These are phyloP conservation scores for Umimayanthus chanpuru DNA, from an alignment of 92 coral and sea anemone genomes.

Conservation along the genomic window DNA sequence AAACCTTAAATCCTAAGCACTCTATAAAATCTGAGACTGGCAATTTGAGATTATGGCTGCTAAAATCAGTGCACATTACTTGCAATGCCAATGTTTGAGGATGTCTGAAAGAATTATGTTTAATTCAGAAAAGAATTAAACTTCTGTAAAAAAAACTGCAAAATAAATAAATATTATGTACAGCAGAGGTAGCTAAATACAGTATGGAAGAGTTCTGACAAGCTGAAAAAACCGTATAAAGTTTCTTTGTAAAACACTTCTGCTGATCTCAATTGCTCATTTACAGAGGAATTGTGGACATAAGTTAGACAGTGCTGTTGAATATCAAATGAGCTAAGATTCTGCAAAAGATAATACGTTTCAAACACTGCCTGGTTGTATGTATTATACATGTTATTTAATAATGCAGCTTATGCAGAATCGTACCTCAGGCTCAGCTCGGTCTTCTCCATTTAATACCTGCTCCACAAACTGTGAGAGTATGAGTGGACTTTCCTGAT, in stretches of 20 bases:
- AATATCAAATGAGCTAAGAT: too few species aligned
- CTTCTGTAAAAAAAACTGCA: conserved; percentile 3
- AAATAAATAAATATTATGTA: not conserved
- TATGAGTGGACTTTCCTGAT: not conserved
- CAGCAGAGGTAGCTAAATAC: conserved; percentile 1
- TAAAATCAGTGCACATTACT: conserved; percentile 12
- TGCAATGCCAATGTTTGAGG: conserved; percentile 14
- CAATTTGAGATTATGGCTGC: conserved; percentile 14
- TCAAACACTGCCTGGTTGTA: too few species aligned
- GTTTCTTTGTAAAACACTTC: too few species aligned
- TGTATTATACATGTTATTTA: too few species aligned
- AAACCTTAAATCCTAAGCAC: conserved; percentile 13
- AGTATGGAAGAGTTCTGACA: not conserved
- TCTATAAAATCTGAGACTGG: conserved; percentile 10
- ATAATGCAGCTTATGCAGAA: too few species aligned
- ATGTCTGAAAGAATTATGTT: conserved; percentile 5
- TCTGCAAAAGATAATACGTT: too few species aligned
- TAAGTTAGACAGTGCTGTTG: too few species aligned
- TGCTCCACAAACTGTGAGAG: not conserved
- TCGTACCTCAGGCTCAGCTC: too few species aligned
- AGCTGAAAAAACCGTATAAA: too few species aligned
- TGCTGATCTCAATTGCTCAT: too few species aligned
- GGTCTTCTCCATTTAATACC: too few species aligned
- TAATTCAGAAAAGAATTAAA: conserved; percentile 10
- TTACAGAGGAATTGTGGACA: not conserved